Evolutionary conservation across 2,797 vertebrate species (phyloP).

Genomic region (Crocidura indochinensis): DNA sequence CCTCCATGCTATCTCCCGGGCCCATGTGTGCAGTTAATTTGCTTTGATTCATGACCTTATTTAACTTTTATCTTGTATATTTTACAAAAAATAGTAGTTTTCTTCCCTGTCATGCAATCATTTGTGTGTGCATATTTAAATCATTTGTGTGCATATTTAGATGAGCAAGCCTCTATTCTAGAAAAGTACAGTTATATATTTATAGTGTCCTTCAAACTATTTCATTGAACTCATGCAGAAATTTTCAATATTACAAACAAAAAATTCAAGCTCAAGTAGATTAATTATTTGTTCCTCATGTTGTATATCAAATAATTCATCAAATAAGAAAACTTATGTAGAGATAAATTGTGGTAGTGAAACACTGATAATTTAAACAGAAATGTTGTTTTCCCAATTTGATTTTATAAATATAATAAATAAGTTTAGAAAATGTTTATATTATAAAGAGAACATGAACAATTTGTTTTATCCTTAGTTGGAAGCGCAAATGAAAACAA

Average conservation of each 20-base stretch:
- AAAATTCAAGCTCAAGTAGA: slow-evolving; percentile 45
- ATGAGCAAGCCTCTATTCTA: slow-evolving; percentile 32
- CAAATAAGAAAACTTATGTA: background rate
- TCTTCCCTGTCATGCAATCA: slow-evolving; percentile 68
- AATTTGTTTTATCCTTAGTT: background rate
- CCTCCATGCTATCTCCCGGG: too few species aligned
- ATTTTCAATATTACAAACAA: slow-evolving; percentile 31
- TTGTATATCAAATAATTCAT: slow-evolving; percentile 39
- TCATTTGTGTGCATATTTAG: slow-evolving; percentile 32
- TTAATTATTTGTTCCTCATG: background rate
- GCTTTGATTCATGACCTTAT: slow-evolving; percentile 84
- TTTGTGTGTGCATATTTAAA: slow-evolving; percentile 55
- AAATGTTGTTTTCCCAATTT: slow-evolving; percentile 43
- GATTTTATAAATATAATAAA: background rate
- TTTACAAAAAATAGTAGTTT: slow-evolving; percentile 76
- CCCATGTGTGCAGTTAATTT: too few species aligned
- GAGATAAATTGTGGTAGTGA: background rate
- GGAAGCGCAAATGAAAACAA: background rate
- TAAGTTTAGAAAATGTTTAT: background rate
- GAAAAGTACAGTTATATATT: slow-evolving; percentile 19
- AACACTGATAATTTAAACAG: slow-evolving; percentile 34
- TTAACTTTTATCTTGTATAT: slow-evolving; percentile 83
- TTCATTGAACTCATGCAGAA: slow-evolving; percentile 41
- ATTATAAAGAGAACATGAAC: slow-evolving; percentile 2
- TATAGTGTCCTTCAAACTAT: slow-evolving; percentile 28